Evolutionary conservation across 2,797 vertebrate genomes (phyloP).

Genomic region (Enteromius unitaeniatus): DNA sequence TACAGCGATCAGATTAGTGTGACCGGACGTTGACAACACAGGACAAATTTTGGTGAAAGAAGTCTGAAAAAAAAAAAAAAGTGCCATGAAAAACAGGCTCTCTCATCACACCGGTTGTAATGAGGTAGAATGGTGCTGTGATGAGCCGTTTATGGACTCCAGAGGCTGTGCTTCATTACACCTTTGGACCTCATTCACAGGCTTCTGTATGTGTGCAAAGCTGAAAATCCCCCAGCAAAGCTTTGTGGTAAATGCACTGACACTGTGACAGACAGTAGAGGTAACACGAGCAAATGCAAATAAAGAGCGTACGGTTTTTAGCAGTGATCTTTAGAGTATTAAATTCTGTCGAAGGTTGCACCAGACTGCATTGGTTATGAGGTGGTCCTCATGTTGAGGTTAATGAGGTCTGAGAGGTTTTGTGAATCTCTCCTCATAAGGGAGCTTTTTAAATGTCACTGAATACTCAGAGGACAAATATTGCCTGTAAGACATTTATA

Average conservation of each 20-base stretch:
- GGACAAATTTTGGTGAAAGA: not conserved
- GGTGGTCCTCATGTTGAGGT: slow-evolving; percentile 33
- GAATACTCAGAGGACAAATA: slow-evolving; percentile 39
- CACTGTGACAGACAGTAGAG: not conserved
- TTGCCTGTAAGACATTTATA: slow-evolving; percentile 30
- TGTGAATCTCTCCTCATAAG: slow-evolving; percentile 30
- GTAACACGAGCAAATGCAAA: slow-evolving; percentile 13
- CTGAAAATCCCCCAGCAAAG: slow-evolving; percentile 34
- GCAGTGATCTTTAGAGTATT: not conserved
- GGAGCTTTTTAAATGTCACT: slow-evolving; percentile 44
- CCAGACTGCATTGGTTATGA: slow-evolving; percentile 3
- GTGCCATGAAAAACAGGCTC: not conserved
- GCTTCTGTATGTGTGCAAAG: slow-evolving; percentile 18
- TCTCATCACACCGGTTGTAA: slow-evolving; percentile 15
- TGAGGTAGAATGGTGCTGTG: slow-evolving; percentile 28
- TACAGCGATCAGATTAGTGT: slow-evolving; percentile 22
- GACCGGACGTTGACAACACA: slow-evolving; percentile 26
- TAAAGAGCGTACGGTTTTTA: not conserved
- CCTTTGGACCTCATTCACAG: slow-evolving; percentile 34
- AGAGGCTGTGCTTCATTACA: slow-evolving; percentile 36
- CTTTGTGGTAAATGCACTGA: slow-evolving; percentile 12
- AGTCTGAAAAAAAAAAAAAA: not conserved
- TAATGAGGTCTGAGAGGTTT: slow-evolving; percentile 45
- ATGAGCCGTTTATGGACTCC: slow-evolving; percentile 26
- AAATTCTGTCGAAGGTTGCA: slow-evolving; percentile 18